phyloP scores from a whole-genome alignment of 2,113 vertebrate genomes.

The Fukomys damarensis region DNA sequence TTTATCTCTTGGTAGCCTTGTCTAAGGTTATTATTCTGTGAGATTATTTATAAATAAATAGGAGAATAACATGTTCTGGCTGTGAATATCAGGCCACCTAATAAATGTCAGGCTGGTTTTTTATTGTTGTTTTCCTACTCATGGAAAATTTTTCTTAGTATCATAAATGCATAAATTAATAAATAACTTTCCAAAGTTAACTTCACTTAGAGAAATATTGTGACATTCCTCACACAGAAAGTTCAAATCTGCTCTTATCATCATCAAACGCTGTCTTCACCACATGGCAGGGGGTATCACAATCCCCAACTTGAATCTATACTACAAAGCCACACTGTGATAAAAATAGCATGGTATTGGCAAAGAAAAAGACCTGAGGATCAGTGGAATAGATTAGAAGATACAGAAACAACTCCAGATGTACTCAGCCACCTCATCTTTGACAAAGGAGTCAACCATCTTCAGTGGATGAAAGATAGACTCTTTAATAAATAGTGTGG shows the following conservation, averaged over 20 bases:
- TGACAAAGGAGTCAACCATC: no score
- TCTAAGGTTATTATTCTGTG: neutral
- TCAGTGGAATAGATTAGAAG: no score
- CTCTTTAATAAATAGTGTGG: no score
- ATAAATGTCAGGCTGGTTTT: neutral
- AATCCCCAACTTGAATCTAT: no score
- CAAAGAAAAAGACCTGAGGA: no score
- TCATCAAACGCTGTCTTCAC: neutral
- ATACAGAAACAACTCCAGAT: no score
- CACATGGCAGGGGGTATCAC: no score
- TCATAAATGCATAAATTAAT: neutral
- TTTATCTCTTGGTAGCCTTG: conserved; percentile 2
- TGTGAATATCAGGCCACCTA: neutral
- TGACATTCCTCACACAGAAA: neutral
- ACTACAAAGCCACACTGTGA: no score
- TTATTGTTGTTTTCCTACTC: neutral
- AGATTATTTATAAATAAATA: neutral
- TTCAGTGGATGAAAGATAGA: no score
- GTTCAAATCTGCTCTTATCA: neutral
- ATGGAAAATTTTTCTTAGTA: conserved; percentile 8
- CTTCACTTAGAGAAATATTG: conserved; percentile 15
- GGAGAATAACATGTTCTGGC: neutral
- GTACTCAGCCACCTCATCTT: no score
- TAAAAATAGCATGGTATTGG: no score
- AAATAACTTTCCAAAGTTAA: conserved; percentile 2